Base-by-base conservation (phyloP, 2,888 invertebrate genomes). In the Chouioia cunea region DNA sequence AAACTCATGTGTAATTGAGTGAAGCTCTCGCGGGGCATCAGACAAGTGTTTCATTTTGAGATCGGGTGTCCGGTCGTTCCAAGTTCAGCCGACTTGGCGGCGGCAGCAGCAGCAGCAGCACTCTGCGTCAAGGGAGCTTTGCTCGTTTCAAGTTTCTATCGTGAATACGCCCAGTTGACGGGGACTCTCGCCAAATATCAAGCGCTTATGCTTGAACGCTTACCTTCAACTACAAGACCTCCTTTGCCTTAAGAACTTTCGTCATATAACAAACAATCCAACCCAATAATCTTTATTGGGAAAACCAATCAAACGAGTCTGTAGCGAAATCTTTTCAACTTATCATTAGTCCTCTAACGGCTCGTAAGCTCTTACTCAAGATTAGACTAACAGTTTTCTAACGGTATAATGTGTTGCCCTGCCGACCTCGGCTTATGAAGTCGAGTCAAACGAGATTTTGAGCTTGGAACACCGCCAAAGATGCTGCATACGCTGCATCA, bases 401-500 rank as follows among this genome's bases (percentile, higher is more conserved):
- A 60, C 22, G 60, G 54, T 52, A 56, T 43, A 16, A 22, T 27
- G 53, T 44, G 53, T 10, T 12, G 36, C 16, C n/a, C 6, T 12
- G 36, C 16, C n/a, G 20, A 59, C 59, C 47, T 53, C 52, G 16
- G n/a, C 47, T 54, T 48, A 62, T 56, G 67, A 67, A 47, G 22
- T 54, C 54, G 54, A 46, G 36, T 20, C 36, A 60, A 62, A 63
- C 57, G 63, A 69, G 69, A 50, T 57, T 50, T 44, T 27, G 50
- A 57, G 16, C 10, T 62, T 69, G 69, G 63, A 62, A 23, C 43
- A 10, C 23, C 22, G 69, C 69, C 69, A 69, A 69, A 50, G 20
- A 18, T 56, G 44, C 50, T 58, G 50, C 8, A 48, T 44, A 15
- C n/a, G 63, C 48, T 36, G 57, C 10, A 6, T 36, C 36, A 48